Evolutionary conservation across 2,888 invertebrate species (phyloP).

Genomic region (Synergus laeviventris): DNA sequence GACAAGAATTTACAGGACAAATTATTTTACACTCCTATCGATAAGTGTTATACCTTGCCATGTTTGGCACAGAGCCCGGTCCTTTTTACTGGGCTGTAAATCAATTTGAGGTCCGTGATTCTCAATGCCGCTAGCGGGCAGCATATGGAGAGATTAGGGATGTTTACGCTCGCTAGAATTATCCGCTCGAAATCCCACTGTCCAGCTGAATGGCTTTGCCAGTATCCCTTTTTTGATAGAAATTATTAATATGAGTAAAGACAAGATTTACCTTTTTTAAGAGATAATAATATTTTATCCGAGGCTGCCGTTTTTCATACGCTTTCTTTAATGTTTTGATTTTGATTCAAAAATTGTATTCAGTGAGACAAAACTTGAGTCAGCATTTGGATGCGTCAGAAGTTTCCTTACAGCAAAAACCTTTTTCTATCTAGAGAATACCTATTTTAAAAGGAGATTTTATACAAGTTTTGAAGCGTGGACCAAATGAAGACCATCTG

Average conservation of each 20-base stretch:
- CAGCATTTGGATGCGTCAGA: not conserved
- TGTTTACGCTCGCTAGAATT: constrained; percentile 11
- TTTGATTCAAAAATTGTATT: no score
- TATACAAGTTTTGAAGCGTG: constrained; percentile 57
- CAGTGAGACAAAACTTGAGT: no score
- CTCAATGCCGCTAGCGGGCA: not conserved
- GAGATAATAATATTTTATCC: not conserved
- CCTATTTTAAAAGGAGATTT: constrained; percentile 36
- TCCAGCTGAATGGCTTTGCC: not conserved
- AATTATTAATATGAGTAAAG: not conserved
- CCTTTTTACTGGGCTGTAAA: constrained; percentile 13
- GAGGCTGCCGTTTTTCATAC: no score
- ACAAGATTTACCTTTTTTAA: not conserved
- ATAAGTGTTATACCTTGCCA: not conserved
- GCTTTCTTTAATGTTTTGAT: no score
- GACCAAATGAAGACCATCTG: constrained; percentile 55
- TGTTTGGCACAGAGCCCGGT: constrained; percentile 1
- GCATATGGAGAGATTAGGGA: not conserved
- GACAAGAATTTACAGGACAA: not conserved
- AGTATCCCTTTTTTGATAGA: not conserved
- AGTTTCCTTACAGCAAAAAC: not conserved
- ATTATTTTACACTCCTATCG: not conserved
- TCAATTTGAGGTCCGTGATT: constrained; percentile 30
- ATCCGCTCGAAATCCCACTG: not conserved
- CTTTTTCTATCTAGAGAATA: not conserved